Evolutionary conservation across 2,113 vertebrate species (phyloP), one percentile per base, ranked within the genome.

Genomic region (Chinchilla lanigera): DNA sequence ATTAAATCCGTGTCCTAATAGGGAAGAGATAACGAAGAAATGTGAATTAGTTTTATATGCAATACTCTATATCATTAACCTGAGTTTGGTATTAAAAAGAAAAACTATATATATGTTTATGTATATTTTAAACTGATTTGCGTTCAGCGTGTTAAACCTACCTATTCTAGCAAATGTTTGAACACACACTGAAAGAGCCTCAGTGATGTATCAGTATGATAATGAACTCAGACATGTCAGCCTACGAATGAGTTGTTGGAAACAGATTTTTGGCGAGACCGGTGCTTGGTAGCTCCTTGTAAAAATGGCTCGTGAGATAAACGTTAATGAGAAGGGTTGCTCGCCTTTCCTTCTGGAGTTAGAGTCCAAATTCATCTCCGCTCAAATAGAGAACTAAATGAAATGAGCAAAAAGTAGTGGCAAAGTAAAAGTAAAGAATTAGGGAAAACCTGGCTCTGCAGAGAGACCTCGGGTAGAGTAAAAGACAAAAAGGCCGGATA

Each of bases 111-210:
- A 63, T 3, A 87, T 52, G 61, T 44, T 87, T 77, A 47, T 65
- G 14, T 86, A 86, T 86, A 83, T 89, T 69, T 95, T 90, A 11
- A 73, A 75, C 30, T 35, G 26, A 63, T 52, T 94, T 86, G 28
- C 28, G 6, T 30, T 4, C 1, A 95, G 35, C 10, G 47, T 67
- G 2, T 80, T 95, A 94, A 73, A 58, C 2, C 65, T 86, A 63
- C 1, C 1, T 96, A 56, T 56, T 92, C 28, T 82, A 35, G 16
- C 56, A 60, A 52, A 54, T 92, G 61, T 71, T 86, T 77, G 24
- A 81, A 7, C 26, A 80, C 2, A 52, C 63, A 44, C 63, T 61
- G 5, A 7, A 82, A 96, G 85, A 77, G 41, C 26, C 7, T 86
- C 58, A 81, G 2, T 92, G 24, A 65, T 58, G 1, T 83, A 1